Evolutionary conservation across 1,140 invertebrate genomes (phyloP), one percentile per base, ranked within the genome.

Genomic region (Aphelinus atriplicis): DNA sequence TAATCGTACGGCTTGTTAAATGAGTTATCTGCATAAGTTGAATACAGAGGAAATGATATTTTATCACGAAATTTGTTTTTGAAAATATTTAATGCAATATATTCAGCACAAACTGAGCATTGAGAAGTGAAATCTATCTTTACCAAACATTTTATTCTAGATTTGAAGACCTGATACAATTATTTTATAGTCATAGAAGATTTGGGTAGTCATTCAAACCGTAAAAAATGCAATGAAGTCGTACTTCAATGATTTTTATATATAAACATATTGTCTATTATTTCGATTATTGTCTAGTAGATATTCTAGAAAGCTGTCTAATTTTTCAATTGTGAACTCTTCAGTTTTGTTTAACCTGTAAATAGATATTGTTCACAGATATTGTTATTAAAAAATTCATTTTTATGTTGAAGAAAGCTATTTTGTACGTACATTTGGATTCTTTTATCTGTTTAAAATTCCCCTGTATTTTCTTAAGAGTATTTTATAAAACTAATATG

Each of bases 401-500:
- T 75, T 51, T 75, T 66, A 71, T 1, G 42, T 62, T 71, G 60
- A 62, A 72, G 51, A 65, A 68, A 65, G 57, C 55, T 62, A 71
- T 72, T 76, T 76, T 76, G 47, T 71, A 75, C 64, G 57, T 74
- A 76, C 48, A 76, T 76, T 71, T 76, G 26, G 66, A 65, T 71
- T 71, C 42, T 60, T 46, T 76, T 7, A 60, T 76, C n/a, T 45
- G 47, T 61, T 72, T 63, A 65, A 76, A 64, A 76, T 76, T 71
- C 46, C 56, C 9, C 61, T 76, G 64, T 72, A 76, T 76, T 76
- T 76, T 76, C 75, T 67, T 76, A 76, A 76, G 47, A 72, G 58
- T 76, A 76, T 76, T 76, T 76, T 76, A 76, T 76, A 76, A 76
- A 72, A 72, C n/a, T 67, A 62, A 76, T 62, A 76, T 67, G 51